These are phyloP conservation scores for Cryptotermes secundus DNA, from an alignment of 1,140 invertebrate species.

Conservation along the genomic window DNA sequence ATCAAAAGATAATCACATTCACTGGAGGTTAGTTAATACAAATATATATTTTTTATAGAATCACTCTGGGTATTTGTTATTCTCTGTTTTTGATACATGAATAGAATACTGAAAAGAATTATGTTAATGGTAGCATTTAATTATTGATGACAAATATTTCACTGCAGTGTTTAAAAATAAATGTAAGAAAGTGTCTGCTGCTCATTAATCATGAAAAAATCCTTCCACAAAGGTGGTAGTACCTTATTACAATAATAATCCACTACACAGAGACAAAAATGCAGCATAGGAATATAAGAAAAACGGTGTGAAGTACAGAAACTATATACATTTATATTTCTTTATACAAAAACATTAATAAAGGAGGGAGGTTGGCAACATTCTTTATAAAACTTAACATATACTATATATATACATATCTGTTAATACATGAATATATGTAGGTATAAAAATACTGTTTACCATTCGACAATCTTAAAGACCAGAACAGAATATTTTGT, in stretches of 20 bases:
- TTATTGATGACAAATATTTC: too few species aligned
- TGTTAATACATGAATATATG: conserved; percentile 19
- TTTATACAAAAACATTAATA: neutral
- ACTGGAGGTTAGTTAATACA: too few species aligned
- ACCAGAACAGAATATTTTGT: neutral
- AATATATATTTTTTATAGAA: too few species aligned
- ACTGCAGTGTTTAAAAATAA: too few species aligned
- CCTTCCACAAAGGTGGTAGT: neutral
- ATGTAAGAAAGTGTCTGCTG: too few species aligned
- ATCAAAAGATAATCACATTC: too few species aligned
- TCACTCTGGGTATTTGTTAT: too few species aligned
- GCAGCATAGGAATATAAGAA: neutral
- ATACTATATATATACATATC: neutral
- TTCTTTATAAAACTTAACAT: conserved; percentile 4
- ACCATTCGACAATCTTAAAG: neutral
- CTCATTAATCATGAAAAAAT: too few species aligned
- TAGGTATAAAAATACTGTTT: conserved; percentile 25
- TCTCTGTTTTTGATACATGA: too few species aligned
- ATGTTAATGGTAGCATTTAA: too few species aligned
- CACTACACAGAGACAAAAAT: neutral
- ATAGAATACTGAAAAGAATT: too few species aligned
- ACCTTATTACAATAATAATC: neutral
- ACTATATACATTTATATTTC: conserved; percentile 9
- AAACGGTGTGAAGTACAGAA: neutral
- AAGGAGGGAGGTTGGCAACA: neutral